phyloP scores from a whole-genome alignment of 2,888 invertebrate species.

The Cyaniris semiargus region DNA sequence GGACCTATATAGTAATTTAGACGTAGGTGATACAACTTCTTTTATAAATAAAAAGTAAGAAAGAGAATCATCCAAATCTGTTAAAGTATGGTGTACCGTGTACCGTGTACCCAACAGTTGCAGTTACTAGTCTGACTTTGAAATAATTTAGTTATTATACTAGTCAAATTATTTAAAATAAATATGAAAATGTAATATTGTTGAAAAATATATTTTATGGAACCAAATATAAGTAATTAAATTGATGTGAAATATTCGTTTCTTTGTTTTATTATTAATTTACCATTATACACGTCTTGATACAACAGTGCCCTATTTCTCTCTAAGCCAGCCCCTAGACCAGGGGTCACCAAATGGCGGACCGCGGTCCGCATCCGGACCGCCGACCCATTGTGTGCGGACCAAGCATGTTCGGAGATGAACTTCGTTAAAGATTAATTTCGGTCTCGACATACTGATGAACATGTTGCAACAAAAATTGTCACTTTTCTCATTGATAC shows the following conservation, averaged over 20 bases:
- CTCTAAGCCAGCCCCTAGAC: too few relatives aligned
- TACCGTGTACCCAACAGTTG: neutral
- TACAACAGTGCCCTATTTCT: too few relatives aligned
- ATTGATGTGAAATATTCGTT: neutral
- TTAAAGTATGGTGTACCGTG: neutral
- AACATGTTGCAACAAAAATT: too few relatives aligned
- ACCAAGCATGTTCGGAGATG: too few relatives aligned
- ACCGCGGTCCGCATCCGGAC: too few relatives aligned
- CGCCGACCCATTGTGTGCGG: too few relatives aligned
- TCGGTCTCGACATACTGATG: too few relatives aligned
- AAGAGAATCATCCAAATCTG: neutral
- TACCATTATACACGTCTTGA: too few relatives aligned
- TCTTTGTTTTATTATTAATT: neutral
- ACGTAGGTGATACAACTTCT: neutral
- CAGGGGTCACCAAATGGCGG: too few relatives aligned
- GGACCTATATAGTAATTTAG: neutral
- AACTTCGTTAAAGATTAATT: too few relatives aligned
- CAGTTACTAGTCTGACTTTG: neutral
- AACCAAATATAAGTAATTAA: neutral
- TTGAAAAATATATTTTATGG: neutral
- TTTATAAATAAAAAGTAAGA: neutral
- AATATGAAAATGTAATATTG: neutral
- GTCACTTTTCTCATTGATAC: too few relatives aligned
- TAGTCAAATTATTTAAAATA: neutral
- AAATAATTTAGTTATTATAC: neutral